Conservation (phyloP, 2,888 invertebrate species). For the Choreutis nemorana region DNA sequence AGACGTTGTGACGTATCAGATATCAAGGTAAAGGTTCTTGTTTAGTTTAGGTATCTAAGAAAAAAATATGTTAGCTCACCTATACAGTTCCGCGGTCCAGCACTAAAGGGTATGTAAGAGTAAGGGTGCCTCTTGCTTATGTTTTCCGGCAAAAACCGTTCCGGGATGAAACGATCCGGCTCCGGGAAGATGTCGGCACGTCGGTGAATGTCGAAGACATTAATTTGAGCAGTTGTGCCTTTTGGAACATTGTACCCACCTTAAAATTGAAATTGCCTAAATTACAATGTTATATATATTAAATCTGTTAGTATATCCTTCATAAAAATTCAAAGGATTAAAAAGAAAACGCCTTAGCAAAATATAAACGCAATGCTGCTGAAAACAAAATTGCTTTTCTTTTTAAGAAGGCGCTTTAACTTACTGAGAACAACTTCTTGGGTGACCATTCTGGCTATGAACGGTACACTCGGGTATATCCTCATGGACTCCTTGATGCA, state of each 20-base stretch:
- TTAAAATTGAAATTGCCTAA: constrained; percentile 14
- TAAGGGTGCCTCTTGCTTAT: constrained; percentile 62
- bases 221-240: constrained; percentile 46
- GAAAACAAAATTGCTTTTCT: too few relatives aligned
- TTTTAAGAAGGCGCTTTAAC: too few relatives aligned
- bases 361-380: too few relatives aligned
- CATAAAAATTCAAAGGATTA: too few relatives aligned
- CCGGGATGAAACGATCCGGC: constrained; percentile 73
- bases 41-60: too few relatives aligned
- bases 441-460: constrained; percentile 56
- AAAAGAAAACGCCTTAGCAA: too few relatives aligned
- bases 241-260: constrained; percentile 54
- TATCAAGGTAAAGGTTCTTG: too few relatives aligned
- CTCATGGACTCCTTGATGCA: constrained; percentile 69
- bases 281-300: too few relatives aligned
- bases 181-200: constrained; percentile 69
- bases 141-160: constrained; percentile 71
- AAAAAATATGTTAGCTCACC: constrained; percentile 33
- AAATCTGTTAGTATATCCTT: too few relatives aligned
- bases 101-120: constrained; percentile 72
- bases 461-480: constrained; percentile 67
- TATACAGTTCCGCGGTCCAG: constrained; percentile 74
- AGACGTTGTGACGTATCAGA: too few relatives aligned
- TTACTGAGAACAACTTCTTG: constrained; percentile 62
- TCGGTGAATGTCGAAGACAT: constrained; percentile 69